phyloP scores from a whole-genome alignment of 2,113 vertebrate genomes.

The Scartelaos histophorus region DNA sequence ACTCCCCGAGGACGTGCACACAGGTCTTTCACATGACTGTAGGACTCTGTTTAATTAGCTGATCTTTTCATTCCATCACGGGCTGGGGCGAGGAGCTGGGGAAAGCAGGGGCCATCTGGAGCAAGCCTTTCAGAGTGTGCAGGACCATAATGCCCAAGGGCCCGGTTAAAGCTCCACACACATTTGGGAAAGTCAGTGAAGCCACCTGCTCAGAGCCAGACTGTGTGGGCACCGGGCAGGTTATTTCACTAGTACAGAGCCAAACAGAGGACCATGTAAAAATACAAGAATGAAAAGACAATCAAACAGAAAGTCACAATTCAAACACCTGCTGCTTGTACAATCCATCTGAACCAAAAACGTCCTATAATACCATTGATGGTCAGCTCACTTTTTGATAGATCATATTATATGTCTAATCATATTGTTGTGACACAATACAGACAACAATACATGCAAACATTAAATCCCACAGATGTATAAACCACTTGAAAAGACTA shows the following conservation, averaged over 20 bases:
- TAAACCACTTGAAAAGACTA: not conserved
- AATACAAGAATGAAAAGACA: not conserved
- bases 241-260: slow-evolving; percentile 7
- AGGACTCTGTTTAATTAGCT: slow-evolving; percentile 74
- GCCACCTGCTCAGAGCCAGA: slow-evolving; percentile 22
- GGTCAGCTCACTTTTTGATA: not conserved
- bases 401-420: not conserved
- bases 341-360: not conserved
- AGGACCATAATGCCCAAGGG: slow-evolving; percentile 56
- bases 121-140: slow-evolving; percentile 51
- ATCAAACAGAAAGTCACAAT: not conserved
- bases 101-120: slow-evolving; percentile 74
- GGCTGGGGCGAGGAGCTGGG: slow-evolving; percentile 53
- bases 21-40: slow-evolving; percentile 74
- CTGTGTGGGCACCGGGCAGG: slow-evolving; percentile 13
- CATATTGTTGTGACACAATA: not conserved
- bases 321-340: not conserved
- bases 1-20: slow-evolving; percentile 56
- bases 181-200: slow-evolving; percentile 37
- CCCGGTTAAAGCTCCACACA: slow-evolving; percentile 50
- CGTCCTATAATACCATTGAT: not conserved
- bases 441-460: not conserved
- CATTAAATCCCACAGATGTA: not conserved
- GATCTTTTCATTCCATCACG: slow-evolving; percentile 77
- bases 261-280: not conserved